Percentiles rank a stretch among this genome's conserved stretches.
Evolutionary conservation across 2,113 vertebrate species (phyloP).

Genomic region (Circaetus cinerascens): DNA sequence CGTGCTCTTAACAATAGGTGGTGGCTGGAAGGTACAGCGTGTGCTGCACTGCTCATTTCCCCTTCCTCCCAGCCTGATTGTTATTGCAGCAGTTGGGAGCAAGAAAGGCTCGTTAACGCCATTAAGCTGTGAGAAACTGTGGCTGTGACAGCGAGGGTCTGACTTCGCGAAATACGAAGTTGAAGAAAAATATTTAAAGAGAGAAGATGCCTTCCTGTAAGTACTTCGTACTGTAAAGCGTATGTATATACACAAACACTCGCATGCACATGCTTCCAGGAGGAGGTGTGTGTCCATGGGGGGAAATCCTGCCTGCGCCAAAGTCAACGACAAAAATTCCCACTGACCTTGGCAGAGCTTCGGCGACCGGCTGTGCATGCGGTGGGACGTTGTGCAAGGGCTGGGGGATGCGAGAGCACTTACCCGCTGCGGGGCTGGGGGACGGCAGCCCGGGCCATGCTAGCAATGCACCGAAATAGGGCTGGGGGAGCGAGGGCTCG

Average conservation of each 20-base stretch:
- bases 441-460: not conserved
- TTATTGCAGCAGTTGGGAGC: constrained; percentile 20
- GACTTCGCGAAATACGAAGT: not conserved
- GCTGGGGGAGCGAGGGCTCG: not conserved
- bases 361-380: not conserved
- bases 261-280: not conserved
- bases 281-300: not conserved
- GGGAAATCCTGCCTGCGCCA: constrained; percentile 28
- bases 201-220: constrained; percentile 12
- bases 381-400: rapidly evolving
- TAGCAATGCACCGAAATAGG: not conserved
- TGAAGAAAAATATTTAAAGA: constrained; percentile 1
- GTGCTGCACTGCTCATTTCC: constrained; percentile 72
- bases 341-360: not conserved
- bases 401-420: not conserved
- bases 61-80: constrained; percentile 65
- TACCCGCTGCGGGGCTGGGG: not conserved
- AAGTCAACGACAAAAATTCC: not conserved
- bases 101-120: constrained; percentile 36
- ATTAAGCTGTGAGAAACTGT: constrained; percentile 19
- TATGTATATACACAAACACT: not conserved
- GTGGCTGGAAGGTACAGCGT: constrained; percentile 72
- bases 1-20: constrained; percentile 71
- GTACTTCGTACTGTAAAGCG: not conserved
- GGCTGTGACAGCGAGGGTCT: not conserved